phyloP scores from a whole-genome alignment of 2,888 invertebrate species.

The Hyposoter didymator region DNA sequence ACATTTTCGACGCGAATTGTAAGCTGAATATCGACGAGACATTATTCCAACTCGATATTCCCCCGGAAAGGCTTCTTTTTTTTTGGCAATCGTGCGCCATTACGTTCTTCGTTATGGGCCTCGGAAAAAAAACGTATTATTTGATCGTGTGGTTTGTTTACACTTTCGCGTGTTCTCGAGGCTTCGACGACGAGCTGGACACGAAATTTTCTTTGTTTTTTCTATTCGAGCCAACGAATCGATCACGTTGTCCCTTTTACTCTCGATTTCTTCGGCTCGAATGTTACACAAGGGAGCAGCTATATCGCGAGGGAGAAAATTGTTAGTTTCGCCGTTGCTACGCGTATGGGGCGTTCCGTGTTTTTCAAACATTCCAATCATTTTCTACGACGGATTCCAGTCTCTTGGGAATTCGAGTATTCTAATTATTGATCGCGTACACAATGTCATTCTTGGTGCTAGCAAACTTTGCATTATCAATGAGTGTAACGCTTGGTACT shows the following conservation, averaged over 20 bases:
- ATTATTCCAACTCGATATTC: neutral
- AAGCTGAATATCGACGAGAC: neutral
- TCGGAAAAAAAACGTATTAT: neutral
- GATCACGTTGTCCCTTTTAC: conserved; percentile 3
- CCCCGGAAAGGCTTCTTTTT: neutral
- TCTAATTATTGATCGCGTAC: conserved; percentile 16
- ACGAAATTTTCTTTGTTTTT: neutral
- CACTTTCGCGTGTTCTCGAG: neutral
- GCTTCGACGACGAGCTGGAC: neutral
- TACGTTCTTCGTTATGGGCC: neutral
- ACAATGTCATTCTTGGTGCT: conserved; percentile 19
- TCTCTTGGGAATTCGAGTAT: conserved; percentile 1
- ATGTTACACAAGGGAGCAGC: neutral
- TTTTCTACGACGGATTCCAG: neutral
- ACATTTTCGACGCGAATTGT: neutral
- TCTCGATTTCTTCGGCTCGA: neutral
- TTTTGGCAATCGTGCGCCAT: neutral
- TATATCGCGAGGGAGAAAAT: neutral
- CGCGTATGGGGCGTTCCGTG: neutral
- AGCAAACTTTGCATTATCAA: neutral
- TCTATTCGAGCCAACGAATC: neutral
- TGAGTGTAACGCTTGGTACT: neutral
- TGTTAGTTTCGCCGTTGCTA: conserved; percentile 17
- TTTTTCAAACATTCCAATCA: too few species aligned
- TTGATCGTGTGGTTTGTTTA: neutral